These are phyloP conservation scores for Yasuhikotakia modesta DNA, from an alignment of 2,797 vertebrate genomes.

Conservation along the genomic window DNA sequence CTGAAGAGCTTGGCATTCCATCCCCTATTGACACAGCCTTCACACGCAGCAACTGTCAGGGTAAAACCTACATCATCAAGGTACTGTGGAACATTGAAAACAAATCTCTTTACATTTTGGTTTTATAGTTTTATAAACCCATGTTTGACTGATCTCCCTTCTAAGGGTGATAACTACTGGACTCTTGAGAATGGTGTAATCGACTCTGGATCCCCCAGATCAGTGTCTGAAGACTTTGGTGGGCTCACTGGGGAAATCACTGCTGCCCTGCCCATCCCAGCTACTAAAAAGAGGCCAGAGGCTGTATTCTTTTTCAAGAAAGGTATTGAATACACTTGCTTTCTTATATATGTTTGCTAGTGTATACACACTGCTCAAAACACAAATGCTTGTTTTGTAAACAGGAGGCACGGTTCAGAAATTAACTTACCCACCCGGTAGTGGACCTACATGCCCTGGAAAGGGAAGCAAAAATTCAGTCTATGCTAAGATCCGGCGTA, in stretches of 20 bases:
- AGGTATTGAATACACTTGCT: conserved; percentile 68
- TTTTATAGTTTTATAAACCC: not conserved
- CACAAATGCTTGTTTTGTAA: not conserved
- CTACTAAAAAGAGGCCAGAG: conserved; percentile 78
- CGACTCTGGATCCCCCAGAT: conserved; percentile 85
- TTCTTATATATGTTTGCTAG: not conserved
- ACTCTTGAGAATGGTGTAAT: conserved; percentile 82
- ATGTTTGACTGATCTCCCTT: not conserved
- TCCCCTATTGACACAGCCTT: conserved; percentile 80
- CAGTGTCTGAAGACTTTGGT: conserved; percentile 82
- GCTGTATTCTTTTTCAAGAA: conserved; percentile 87
- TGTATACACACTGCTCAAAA: not conserved
- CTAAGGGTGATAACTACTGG: conserved; percentile 85
- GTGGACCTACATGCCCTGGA: conserved; percentile 68
- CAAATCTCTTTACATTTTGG: not conserved
- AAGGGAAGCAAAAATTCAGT: conserved; percentile 57
- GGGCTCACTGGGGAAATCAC: conserved; percentile 82
- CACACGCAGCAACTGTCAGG: conserved; percentile 87
- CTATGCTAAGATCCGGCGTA: conserved; percentile 27
- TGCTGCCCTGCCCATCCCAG: conserved; percentile 81
- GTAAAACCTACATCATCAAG: conserved; percentile 90
- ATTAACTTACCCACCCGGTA: conserved; percentile 79
- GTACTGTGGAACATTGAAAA: conserved; percentile 62
- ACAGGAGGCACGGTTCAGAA: conserved; percentile 84
- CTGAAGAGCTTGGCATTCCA: conserved; percentile 81